Base-by-base conservation (phyloP, 2,113 vertebrate species). In the Coregonus clupeaformis region DNA sequence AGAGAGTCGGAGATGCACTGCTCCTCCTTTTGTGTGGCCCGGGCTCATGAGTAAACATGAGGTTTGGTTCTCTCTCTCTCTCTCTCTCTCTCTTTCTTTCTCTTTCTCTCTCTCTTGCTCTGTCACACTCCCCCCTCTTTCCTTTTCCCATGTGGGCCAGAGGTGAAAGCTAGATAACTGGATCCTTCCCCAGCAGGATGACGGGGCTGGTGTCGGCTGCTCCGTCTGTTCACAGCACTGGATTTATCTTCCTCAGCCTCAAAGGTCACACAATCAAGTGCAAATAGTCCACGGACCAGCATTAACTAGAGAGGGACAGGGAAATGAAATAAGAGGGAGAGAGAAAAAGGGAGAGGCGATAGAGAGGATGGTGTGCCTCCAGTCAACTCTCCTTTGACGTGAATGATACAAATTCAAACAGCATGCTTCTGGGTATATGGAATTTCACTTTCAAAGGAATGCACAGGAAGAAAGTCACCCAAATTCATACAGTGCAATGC, bases 211-310 rank as follows among this genome's bases (percentile, higher is more conserved):
- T 77, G 80, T 83, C 74, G 69, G 24, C 67, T 11, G 62, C 79
- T 83, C 69, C 12, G 7, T 76, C 71, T 81, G 79, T 84, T 84
- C 79, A 66, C 63, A 2, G 80, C 77, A 71, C 68, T 68, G 76
- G 77, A 84, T 87, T 88, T 80, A 83, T 88, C 83, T 85, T 83
- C 72, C 57, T 42, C 84, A 49, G 75, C 32, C 72, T 59, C 69
- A 89, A 89, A 87, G 87, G 85, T 89, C 87, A 82, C 73, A 68
- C 77, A 66, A 78, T 84, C 69, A 70, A 78, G 72, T 72, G 76
- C 76, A 85, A 85, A 79, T 79, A 57, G 74, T 78, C 42, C 22
- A 25, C n/a, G 22, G 27, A 6, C 66, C 60, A 22, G 68, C 64
- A 45, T 86, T 79, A 80, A 84, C 73, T 74, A 42, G 36, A 42